phyloP scores from a whole-genome alignment of 92 coral and sea anemone genomes.

The Zoanthus gigantus region DNA sequence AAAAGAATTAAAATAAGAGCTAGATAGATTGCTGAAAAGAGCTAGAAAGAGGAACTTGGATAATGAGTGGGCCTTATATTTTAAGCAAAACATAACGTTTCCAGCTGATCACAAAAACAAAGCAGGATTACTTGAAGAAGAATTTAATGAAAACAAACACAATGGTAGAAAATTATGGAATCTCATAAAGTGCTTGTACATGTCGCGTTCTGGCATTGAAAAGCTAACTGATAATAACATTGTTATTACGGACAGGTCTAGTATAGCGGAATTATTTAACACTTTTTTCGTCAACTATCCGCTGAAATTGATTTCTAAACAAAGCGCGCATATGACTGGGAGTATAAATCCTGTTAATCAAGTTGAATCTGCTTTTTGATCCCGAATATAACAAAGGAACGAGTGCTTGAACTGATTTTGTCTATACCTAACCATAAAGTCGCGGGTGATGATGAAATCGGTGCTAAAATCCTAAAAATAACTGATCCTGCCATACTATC shows the following conservation, averaged over 20 bases:
- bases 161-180: neutral
- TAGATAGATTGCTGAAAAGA: too few species aligned
- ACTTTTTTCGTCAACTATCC: slow-evolving; percentile 36
- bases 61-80: too few species aligned
- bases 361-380: slow-evolving; percentile 23
- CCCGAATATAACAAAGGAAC: slow-evolving; percentile 41
- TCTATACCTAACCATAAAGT: slow-evolving; percentile 62
- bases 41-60: too few species aligned
- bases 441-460: slow-evolving; percentile 63
- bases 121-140: too few species aligned
- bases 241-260: neutral
- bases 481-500: slow-evolving; percentile 64
- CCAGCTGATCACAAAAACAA: too few species aligned
- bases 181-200: neutral
- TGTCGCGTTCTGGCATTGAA: neutral
- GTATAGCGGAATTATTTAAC: slow-evolving; percentile 37
- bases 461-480: slow-evolving; percentile 50
- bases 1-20: too few species aligned
- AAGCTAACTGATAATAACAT: too few species aligned
- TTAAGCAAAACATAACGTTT: too few species aligned
- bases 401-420: slow-evolving; percentile 31
- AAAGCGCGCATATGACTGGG: slow-evolving; percentile 3
- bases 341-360: slow-evolving; percentile 20
- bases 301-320: slow-evolving; percentile 15
- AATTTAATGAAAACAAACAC: too few species aligned